Evolutionary conservation across 2,888 invertebrate genomes (phyloP), one percentile per base, ranked within the genome.

Genomic region (Cabera pusaria): DNA sequence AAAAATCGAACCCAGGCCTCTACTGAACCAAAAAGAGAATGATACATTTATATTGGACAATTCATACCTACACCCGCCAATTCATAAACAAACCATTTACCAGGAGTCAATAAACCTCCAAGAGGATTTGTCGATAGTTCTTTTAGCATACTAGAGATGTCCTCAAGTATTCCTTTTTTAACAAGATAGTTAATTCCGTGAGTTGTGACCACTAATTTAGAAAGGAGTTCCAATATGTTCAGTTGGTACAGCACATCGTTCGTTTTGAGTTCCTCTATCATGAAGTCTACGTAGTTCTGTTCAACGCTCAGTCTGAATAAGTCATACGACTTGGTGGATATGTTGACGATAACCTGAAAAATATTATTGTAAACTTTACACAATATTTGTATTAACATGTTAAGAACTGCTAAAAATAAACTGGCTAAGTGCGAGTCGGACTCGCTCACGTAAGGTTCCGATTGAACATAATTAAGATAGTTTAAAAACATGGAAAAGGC

Each of bases 201-300:
- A 31, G 93, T 90, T 31, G 91, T 90, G 8, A 91, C 69, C 0
- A 94, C 94, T 23, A 98, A 77, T 25, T 92, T 91, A 0, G 94
- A 93, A 18, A 97, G 68, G 21, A 96, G 78, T 75, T 97, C 96
- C 29, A 98, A 75, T 31, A 95, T 91, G 69, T 96, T 97, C 41
- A 97, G 83, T 72, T 95, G 94, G 21, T 95, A 82, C 26, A 97
- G 79, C 20, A 96, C 79, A 80, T 97, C 97, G 44, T 93, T 90
- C 23, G 90, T 90, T 27, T 93, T 83, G 8, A 96, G 68, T 66
- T 95, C 93, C 12, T 90, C 73, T 7, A 96, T 67, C 57, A 97
- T 91, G 43, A 90, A 90, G 6, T 91, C 87, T 20, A 97, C 74
- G 28, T 96, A 91, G 6, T 93, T 93, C 36, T 90, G 78, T 5